Evolutionary conservation across 2,888 invertebrate species (phyloP), one percentile per base, ranked within the genome.

Genomic region (Agapetus fuscipes): DNA sequence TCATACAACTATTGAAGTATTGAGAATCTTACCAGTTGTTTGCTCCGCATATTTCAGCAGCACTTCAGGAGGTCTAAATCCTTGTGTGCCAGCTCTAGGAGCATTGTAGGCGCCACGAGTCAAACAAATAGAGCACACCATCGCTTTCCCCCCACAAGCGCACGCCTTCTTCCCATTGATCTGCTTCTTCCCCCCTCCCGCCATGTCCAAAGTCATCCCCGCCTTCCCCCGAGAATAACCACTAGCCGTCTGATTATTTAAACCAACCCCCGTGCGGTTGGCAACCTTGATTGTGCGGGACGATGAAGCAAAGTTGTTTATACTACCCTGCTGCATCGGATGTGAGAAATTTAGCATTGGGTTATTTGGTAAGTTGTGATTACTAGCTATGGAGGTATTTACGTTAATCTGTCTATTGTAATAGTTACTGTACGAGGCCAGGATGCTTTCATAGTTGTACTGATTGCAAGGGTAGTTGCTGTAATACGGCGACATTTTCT

Each of bases 11-110:
- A n/a, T n/a, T n/a, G n/a, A n/a, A n/a, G n/a, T n/a, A n/a, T n/a
- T n/a, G n/a, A n/a, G n/a, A n/a, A n/a, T n/a, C 5, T 48, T 55
- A 76, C 77, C 77, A 53, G 85, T 81, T 20, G 82, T 80, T 66
- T 93, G 93, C 44, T 76, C 66, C n/a, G 76, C 67, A 58, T 76
- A 78, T 62, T 87, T 87, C 17, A 91, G 66, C 49, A 87, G 61
- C 51, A 87, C 85, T 67, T 88, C 91, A 1, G 90, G 90, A 37
- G 91, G 85, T 17, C 91, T 72, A 61, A 85, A 91, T 24, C 91
- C 91, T 36, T 89, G 88, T 30, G 91, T 91, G 46, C 91, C 91
- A 37, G 90, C 90, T 52, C 90, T 68, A 3, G 85, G 77, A 5
- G 88, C 89, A 34, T 76, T 70, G 50, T 83, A 76, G 33, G 72